These are phyloP conservation scores for Euclidia mi DNA, from an alignment of 2,888 invertebrate species.

Conservation along the genomic window DNA sequence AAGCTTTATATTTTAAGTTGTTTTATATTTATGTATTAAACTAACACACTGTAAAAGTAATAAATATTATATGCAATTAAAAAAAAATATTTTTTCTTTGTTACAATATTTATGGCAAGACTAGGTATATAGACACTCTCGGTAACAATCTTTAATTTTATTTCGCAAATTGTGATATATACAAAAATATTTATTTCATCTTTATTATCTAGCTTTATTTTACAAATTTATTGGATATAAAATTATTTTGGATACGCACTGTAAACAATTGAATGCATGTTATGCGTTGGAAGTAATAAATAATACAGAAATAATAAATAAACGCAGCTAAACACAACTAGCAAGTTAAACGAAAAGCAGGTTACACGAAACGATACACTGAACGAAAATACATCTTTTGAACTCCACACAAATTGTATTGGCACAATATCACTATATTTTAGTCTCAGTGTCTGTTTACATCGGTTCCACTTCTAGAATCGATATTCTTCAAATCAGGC, in stretches of 20 bases:
- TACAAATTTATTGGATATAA: slow-evolving; percentile 47
- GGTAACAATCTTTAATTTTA: slow-evolving; percentile 81
- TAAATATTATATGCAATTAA: no score
- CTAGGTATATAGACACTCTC: slow-evolving; percentile 84
- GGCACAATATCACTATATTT: slow-evolving; percentile 77
- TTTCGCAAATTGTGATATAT: slow-evolving; percentile 88
- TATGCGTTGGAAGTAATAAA: slow-evolving; percentile 60
- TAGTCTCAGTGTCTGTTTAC: slow-evolving; percentile 56
- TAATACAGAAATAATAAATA: slow-evolving; percentile 53
- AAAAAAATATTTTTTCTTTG: no score
- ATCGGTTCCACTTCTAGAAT: slow-evolving; percentile 84
- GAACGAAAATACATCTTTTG: slow-evolving; percentile 54
- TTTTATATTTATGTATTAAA: no score
- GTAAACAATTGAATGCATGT: slow-evolving; percentile 55
- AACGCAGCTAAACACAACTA: slow-evolving; percentile 49
- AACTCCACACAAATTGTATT: slow-evolving; percentile 68
- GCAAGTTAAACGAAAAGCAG: slow-evolving; percentile 40
- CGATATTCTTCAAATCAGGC: slow-evolving; percentile 89
- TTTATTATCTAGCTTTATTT: slow-evolving; percentile 73
- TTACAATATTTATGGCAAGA: no score
- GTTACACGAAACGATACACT: slow-evolving; percentile 51
- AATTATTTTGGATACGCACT: slow-evolving; percentile 39
- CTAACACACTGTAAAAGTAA: no score
- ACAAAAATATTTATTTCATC: slow-evolving; percentile 87
- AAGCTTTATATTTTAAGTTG: no score